Evolutionary conservation across 64 coral and sea anemone species (phyloP), one percentile per base, ranked within the genome.

Genomic region (Exaiptasia diaphana): DNA sequence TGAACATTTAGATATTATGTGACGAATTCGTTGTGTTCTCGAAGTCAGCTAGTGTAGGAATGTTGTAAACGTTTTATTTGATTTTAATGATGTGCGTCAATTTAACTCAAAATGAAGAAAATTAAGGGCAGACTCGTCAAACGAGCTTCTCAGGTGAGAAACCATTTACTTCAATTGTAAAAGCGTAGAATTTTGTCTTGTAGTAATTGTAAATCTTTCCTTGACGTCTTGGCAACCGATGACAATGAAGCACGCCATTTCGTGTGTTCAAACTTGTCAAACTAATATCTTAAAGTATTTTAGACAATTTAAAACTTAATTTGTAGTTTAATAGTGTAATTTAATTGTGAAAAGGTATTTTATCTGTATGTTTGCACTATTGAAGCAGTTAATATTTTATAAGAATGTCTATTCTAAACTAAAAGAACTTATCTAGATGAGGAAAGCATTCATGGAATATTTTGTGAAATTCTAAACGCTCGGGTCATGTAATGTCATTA

Each of bases 41-140:
- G 32, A 65, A 65, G 30, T 6, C 15, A 46, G 43, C 6, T 7
- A 46, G 43, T 15, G 6, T 65, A 35, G 15, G 21, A 37, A 28
- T 37, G 13, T 33, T 1, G 32, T 37, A 17, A 65, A 33, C 11
- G 33, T 4, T 37, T 65, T n/a, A n/a, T n/a, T n/a, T n/a, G n/a
- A n/a, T n/a, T n/a, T n/a, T n/a, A n/a, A 38, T 4, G 38, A 17
- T 5, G 17, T 38, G 0, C 10, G 11, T 34, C 4, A 6, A 65
- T 36, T 34, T 15, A 15, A 18, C 18, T 1, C 11, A 65, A 14
- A 35, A 85, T 85, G 82, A 85, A 85, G 82, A 85, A 85, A 58
- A 85, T 85, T 43, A 85, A 74, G 41, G 82, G 82, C 9, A 85
- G 74, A 42, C 49, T 85, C 9, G 69, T 73, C 18, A 85, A 85